Percentiles rank a stretch among this genome's conserved stretches.
These are phyloP conservation scores for Spondyliosoma cantharus DNA, from an alignment of 2,797 vertebrate genomes.

Conservation along the genomic window DNA sequence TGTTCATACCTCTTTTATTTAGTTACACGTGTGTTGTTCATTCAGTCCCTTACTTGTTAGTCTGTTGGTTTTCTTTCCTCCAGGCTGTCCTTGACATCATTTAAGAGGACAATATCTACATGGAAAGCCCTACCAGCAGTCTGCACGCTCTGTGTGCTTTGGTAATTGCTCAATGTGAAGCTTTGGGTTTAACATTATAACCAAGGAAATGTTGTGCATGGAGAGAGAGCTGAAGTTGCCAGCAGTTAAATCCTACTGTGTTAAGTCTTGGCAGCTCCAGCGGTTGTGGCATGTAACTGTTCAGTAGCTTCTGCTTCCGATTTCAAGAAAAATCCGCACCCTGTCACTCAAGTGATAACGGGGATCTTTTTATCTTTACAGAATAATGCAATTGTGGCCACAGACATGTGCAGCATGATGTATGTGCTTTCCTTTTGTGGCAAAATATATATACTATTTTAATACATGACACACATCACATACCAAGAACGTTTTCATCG, in stretches of 20 bases:
- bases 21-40: conserved; percentile 10
- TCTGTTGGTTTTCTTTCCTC: conserved; percentile 17
- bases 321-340: conserved; percentile 32
- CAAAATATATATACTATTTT: background rate
- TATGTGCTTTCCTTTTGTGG: background rate
- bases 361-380: conserved; percentile 33
- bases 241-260: conserved; percentile 53
- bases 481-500: background rate
- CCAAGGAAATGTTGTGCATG: conserved; percentile 32
- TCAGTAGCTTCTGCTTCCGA: conserved; percentile 38
- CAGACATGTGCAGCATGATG: background rate
- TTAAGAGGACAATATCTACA: conserved; percentile 45
- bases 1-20: background rate
- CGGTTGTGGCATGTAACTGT: conserved; percentile 32
- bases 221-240: conserved; percentile 27
- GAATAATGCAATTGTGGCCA: conserved; percentile 10
- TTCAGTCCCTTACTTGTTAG: conserved; percentile 21
- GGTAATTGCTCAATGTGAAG: conserved; percentile 50
- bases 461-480: background rate
- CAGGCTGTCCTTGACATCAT: conserved; percentile 43
- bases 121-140: conserved; percentile 24
- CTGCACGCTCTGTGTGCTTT: conserved; percentile 23
- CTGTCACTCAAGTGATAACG: conserved; percentile 43
- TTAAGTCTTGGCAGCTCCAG: conserved; percentile 51
- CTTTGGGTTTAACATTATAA: conserved; percentile 38